These are phyloP conservation scores for Tragelaphus strepsiceros DNA, from an alignment of 2,113 vertebrate species.

Conservation along the genomic window DNA sequence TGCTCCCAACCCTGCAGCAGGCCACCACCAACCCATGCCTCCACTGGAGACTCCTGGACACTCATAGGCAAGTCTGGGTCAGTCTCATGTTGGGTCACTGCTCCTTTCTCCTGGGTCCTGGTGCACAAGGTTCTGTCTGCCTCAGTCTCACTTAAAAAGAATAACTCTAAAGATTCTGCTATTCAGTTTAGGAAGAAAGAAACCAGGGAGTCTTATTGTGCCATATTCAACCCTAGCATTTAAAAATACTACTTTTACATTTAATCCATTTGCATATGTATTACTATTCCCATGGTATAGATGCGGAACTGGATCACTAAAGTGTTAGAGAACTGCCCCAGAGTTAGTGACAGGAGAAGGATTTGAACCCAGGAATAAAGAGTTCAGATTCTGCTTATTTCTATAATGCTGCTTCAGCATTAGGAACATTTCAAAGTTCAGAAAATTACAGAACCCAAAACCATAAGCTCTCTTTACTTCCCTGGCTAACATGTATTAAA, in stretches of 20 bases:
- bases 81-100: background rate
- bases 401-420: background rate
- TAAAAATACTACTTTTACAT: background rate
- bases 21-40: fast-evolving
- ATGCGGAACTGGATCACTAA: background rate
- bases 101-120: background rate
- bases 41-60: background rate
- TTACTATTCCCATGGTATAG: background rate
- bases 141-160: background rate
- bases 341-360: background rate
- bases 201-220: background rate
- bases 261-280: background rate
- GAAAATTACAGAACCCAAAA: background rate
- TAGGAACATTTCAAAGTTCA: background rate
- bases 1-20: background rate
- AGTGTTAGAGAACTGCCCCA: background rate
- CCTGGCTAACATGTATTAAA: background rate
- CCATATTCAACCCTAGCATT: background rate
- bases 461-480: background rate
- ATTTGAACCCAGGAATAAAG: background rate
- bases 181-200: background rate
- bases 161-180: background rate
- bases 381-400: background rate
- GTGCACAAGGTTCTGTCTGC: background rate
- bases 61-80: background rate